Base-by-base conservation (phyloP, 1,140 invertebrate species). In the Diorhabda elongata region DNA sequence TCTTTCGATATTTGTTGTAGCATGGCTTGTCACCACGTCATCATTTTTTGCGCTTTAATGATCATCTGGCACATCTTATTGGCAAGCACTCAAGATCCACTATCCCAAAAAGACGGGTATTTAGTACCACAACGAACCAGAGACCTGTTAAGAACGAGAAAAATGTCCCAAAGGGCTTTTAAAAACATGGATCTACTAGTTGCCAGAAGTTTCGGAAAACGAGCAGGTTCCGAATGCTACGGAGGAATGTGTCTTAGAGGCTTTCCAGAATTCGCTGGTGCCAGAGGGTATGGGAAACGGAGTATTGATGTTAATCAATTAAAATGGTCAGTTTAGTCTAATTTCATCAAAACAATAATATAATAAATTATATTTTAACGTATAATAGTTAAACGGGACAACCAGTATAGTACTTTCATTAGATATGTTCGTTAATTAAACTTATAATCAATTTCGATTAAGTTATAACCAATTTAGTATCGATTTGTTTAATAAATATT, bases 11-110 rank as follows among this genome's bases (percentile, higher is more conserved):
- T 63, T 6, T 41, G 42, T 69, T 64, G 41, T 62, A 69, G 68
- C 58, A 69, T 69, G 68, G 68, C 68, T 44, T 61, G 65, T 9
- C 63, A 69, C 57, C 68, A 69, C 61, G 68, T 69, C 43, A 43
- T 65, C 5, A 8, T 66, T 8, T 45, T 69, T 61, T 62, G 64
- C 45, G 61, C 63, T 5, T 60, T 69, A 42, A 69, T 69, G 11
- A 11, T 69, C 6, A 42, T 69, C 8, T 69, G 68, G 68, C 56
- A 64, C 6, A 69, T 65, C 9, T n/a, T 52, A 8, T 3, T 69
- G 58, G 52, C 68, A 11, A 69, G 47, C 47, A 45, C 58, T n/a
- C 68, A 69, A 42, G 45, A 26, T 3, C 42, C 47, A 41, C 5
- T 43, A 7, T 5, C 57, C n/a, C 57, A 57, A 52, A 42, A 65